Conservation (phyloP, 2,113 vertebrate genomes). For the Antigone vipio region DNA sequence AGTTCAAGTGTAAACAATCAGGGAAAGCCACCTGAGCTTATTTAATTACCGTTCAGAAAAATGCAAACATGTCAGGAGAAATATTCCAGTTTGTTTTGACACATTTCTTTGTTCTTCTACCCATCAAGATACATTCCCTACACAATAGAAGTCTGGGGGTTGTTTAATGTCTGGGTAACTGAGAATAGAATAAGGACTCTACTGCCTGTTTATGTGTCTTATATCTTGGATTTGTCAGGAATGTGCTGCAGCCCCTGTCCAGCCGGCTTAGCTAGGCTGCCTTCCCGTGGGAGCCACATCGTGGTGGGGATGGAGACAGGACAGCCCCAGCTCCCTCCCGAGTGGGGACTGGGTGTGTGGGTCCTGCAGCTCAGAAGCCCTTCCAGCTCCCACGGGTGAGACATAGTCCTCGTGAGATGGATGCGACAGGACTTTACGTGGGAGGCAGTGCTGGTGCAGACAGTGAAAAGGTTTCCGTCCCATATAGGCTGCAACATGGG, state of each 20-base stretch:
- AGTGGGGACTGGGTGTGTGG: rapidly evolving
- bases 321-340: not conserved
- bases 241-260: not conserved
- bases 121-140: not conserved
- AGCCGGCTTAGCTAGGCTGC: not conserved
- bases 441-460: not conserved
- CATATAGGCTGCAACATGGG: rapidly evolving
- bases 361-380: not conserved
- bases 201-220: not conserved
- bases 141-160: not conserved
- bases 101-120: slow-evolving; percentile 44
- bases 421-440: not conserved
- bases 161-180: not conserved
- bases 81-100: not conserved
- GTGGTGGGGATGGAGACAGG: not conserved
- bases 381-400: not conserved
- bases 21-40: not conserved
- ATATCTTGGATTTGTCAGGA: not conserved
- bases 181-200: not conserved
- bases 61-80: not conserved
- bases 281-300: not conserved
- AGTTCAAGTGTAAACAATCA: not conserved
- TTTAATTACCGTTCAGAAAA: slow-evolving; percentile 1
- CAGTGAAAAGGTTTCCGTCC: not conserved
- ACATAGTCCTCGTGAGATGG: rapidly evolving